Evolutionary conservation across 1,140 invertebrate species (phyloP).

Genomic region (Neoseiulus cucumeris): DNA sequence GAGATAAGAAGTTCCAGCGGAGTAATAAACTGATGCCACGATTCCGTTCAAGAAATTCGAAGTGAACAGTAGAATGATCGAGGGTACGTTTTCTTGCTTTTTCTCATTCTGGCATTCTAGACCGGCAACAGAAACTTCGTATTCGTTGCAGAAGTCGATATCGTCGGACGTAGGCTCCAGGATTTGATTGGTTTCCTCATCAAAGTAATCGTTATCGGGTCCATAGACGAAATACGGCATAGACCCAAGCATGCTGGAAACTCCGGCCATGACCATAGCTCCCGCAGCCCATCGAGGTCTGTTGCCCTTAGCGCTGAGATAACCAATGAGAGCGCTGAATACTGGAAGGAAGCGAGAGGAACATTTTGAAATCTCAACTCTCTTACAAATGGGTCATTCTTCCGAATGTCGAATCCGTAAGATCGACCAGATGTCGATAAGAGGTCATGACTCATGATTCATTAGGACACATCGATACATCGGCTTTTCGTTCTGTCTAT

Average conservation of each 20-base stretch:
- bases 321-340: slow-evolving; percentile 33
- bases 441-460: background rate
- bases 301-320: slow-evolving; percentile 43
- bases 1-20: slow-evolving; percentile 15
- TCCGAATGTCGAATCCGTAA: too few species aligned
- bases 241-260: slow-evolving; percentile 41
- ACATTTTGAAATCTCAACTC: too few species aligned
- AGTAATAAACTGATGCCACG: background rate
- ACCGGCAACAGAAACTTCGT: background rate
- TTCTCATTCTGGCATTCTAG: background rate
- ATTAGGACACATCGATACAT: slow-evolving; percentile 5
- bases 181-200: slow-evolving; percentile 22
- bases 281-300: slow-evolving; percentile 44
- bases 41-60: slow-evolving; percentile 2
- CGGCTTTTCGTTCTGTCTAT: too few species aligned
- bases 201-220: slow-evolving; percentile 32
- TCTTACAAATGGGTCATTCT: too few species aligned
- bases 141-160: slow-evolving; percentile 7
- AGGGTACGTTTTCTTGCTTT: background rate
- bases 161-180: slow-evolving; percentile 22
- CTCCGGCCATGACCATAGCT: slow-evolving; percentile 43
- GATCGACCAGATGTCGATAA: slow-evolving; percentile 8
- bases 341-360: slow-evolving; percentile 24
- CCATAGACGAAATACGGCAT: slow-evolving; percentile 47
- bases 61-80: background rate